Percentiles rank a stretch among this genome's conserved stretches.
phyloP scores from a whole-genome alignment of 2,113 vertebrate species.

The Callopanchax toddi region DNA sequence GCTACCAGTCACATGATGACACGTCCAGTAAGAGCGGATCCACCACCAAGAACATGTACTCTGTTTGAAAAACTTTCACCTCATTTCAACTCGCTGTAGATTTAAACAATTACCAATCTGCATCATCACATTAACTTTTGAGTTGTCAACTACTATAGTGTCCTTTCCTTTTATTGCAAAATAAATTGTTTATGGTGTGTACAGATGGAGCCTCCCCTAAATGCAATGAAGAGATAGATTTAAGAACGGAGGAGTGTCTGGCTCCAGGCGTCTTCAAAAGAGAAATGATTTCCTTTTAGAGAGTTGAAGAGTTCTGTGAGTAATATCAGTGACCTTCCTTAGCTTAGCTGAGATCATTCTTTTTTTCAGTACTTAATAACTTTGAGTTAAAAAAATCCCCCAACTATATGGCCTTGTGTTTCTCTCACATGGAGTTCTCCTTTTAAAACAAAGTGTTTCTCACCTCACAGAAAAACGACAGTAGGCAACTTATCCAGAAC shows the following conservation, averaged over 20 bases:
- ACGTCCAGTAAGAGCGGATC: conserved; percentile 88
- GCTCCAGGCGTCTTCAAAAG: conserved; percentile 40
- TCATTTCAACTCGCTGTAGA: conserved; percentile 75
- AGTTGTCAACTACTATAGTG: conserved; percentile 81
- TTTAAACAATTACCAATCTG: conserved; percentile 79
- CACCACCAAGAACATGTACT: conserved; percentile 86
- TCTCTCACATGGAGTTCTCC: conserved; percentile 51
- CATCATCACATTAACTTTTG: conserved; percentile 76
- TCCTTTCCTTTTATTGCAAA: conserved; percentile 75
- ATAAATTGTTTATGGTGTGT: conserved; percentile 60
- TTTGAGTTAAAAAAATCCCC: conserved; percentile 48
- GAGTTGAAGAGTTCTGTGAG: conserved; percentile 59
- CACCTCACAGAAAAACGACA: conserved; percentile 31
- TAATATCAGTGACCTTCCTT: conserved; percentile 53
- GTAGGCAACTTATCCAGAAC: conserved; percentile 42
- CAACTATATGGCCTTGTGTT: conserved; percentile 46
- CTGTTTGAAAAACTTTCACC: conserved; percentile 75
- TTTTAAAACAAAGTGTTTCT: too few species aligned
- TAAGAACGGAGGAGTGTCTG: conserved; percentile 11
- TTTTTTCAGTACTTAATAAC: conserved; percentile 36
- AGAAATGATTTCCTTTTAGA: conserved; percentile 60
- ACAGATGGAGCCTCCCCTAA: conserved; percentile 29
- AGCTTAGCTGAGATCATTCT: conserved; percentile 54
- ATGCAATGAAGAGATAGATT: conserved; percentile 11
- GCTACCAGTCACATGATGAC: conserved; percentile 87